Evolutionary conservation across 1,140 invertebrate genomes (phyloP).

Genomic region (Drosophila ohnishii): DNA sequence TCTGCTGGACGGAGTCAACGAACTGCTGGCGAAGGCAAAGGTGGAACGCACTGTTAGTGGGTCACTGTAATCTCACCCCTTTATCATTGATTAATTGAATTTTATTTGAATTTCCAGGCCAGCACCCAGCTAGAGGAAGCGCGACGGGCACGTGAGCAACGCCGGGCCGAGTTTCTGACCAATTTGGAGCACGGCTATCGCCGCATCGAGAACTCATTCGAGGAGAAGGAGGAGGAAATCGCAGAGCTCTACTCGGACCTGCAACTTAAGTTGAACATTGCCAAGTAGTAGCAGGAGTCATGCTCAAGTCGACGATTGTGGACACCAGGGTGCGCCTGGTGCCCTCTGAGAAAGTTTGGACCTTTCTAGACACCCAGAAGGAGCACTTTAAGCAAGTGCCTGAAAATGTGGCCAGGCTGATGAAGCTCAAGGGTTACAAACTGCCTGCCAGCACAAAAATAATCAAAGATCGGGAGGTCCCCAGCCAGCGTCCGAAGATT

Average conservation of each 20-base stretch:
- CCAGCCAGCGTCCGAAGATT: constrained; percentile 45
- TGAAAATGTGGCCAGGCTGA: constrained; percentile 54
- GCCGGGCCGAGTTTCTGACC: constrained; percentile 90
- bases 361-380: constrained; percentile 53
- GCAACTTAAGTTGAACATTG: constrained; percentile 88
- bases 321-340: constrained; percentile 84
- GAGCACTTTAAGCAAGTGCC: constrained; percentile 45
- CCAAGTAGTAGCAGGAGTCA: constrained; percentile 76
- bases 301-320: constrained; percentile 79
- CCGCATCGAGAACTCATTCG: constrained; percentile 90
- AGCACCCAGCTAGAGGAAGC: constrained; percentile 85
- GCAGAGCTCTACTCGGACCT: constrained; percentile 89
- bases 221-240: constrained; percentile 90
- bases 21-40: constrained; percentile 63
- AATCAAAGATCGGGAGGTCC: constrained; percentile 17
- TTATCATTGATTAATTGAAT: constrained; percentile 13
- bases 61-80: constrained; percentile 1
- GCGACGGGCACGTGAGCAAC: constrained; percentile 85
- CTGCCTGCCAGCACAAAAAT: constrained; percentile 35
- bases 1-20: constrained; percentile 54
- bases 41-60: constrained; percentile 48
- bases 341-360: constrained; percentile 84
- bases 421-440: constrained; percentile 49
- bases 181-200: constrained; percentile 89
- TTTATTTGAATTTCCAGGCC: constrained; percentile 68